phyloP scores from a whole-genome alignment of 2,113 vertebrate species.

The Raphicerus campestris region DNA sequence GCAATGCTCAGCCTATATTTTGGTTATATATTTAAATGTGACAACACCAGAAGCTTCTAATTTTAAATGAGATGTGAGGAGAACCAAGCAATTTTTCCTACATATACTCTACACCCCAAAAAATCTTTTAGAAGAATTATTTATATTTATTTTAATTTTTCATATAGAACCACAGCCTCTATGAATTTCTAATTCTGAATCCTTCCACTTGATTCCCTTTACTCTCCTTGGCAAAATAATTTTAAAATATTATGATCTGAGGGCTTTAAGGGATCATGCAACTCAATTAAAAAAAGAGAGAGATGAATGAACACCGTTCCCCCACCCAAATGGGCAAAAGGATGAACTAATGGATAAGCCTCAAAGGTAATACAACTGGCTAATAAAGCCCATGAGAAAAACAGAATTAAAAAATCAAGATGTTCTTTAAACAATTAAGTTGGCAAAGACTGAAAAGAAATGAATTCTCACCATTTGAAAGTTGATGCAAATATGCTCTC shows the following conservation, averaged over 20 bases:
- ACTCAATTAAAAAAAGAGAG: not conserved
- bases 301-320: not conserved
- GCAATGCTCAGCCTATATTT: not conserved
- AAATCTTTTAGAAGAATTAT: not conserved
- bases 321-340: not conserved
- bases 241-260: not conserved
- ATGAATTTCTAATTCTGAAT: not conserved
- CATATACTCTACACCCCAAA: not conserved
- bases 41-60: not conserved
- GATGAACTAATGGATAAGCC: not conserved
- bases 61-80: not conserved
- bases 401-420: not conserved
- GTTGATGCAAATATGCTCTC: not conserved
- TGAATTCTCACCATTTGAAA: not conserved
- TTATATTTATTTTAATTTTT: conserved; percentile 6
- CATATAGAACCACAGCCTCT: not conserved
- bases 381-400: conserved; percentile 14
- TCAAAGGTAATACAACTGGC: not conserved
- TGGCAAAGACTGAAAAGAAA: conserved; percentile 35
- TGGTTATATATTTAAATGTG: not conserved
- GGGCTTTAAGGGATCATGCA: not conserved
- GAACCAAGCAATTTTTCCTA: not conserved
- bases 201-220: not conserved
- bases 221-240: not conserved
- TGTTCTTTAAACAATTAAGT: conserved; percentile 18